Evolutionary conservation across 2,797 vertebrate species (phyloP).

Genomic region (Peromyscus melanophrys): DNA sequence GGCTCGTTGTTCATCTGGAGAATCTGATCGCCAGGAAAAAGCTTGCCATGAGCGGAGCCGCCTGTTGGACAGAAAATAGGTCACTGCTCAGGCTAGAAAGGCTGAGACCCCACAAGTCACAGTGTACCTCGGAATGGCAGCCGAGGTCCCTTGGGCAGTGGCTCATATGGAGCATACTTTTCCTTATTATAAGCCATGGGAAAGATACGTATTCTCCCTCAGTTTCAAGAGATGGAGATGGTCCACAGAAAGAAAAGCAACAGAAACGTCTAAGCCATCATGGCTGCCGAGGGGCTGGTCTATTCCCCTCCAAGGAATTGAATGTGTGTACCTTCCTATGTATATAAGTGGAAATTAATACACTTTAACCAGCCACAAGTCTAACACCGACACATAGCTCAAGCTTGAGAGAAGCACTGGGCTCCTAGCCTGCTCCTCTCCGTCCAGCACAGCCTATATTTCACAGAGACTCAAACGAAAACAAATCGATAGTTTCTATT

Average conservation of each 20-base stretch:
- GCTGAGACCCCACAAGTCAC: background rate
- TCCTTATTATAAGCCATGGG: constrained; percentile 18
- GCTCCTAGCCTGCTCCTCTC: background rate
- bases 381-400: constrained; percentile 21
- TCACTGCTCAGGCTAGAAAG: background rate
- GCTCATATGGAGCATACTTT: background rate
- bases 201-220: background rate
- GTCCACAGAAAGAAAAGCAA: constrained; percentile 21
- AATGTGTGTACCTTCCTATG: background rate
- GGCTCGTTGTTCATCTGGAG: constrained; percentile 94
- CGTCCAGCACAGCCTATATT: background rate
- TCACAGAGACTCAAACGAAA: constrained; percentile 66
- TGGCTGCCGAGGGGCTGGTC: background rate
- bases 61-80: constrained; percentile 82
- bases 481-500: constrained; percentile 75
- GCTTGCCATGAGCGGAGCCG: constrained; percentile 90
- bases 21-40: constrained; percentile 95
- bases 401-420: constrained; percentile 43
- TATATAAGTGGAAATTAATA: constrained; percentile 1
- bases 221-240: constrained; percentile 23
- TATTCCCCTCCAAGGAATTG: background rate
- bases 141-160: background rate
- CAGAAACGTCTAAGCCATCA: constrained; percentile 15
- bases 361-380: constrained; percentile 47
- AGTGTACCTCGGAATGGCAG: background rate